These are phyloP conservation scores for Plutomurus gul DNA, from an alignment of 1,140 invertebrate genomes.

Conservation along the genomic window DNA sequence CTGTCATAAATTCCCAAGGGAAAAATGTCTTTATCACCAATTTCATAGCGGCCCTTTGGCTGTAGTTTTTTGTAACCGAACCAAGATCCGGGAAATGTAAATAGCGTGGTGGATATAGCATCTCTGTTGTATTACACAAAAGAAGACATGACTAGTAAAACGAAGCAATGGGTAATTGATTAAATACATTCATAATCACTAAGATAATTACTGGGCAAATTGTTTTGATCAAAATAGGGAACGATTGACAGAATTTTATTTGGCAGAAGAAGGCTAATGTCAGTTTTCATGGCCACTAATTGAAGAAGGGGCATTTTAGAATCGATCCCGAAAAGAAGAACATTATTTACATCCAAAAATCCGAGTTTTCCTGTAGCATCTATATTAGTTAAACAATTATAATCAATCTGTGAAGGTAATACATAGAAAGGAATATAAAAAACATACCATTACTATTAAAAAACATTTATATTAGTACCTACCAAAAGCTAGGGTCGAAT, in stretches of 20 bases:
- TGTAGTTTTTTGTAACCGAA: slow-evolving; percentile 7
- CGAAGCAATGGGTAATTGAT: too few species aligned
- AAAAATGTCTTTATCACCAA: slow-evolving; percentile 39
- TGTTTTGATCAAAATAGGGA: slow-evolving; percentile 35
- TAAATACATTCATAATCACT: too few species aligned
- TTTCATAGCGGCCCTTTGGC: slow-evolving; percentile 39
- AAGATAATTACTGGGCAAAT: slow-evolving; percentile 39
- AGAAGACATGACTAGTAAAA: too few species aligned
- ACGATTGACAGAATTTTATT: slow-evolving; percentile 8
- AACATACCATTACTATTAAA: too few species aligned
- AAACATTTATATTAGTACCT: too few species aligned
- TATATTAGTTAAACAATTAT: background rate
- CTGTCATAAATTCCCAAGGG: slow-evolving; percentile 41
- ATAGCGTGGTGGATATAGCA: slow-evolving; percentile 47
- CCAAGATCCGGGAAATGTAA: background rate
- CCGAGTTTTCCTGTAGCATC: slow-evolving; percentile 9
- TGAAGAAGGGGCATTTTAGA: slow-evolving; percentile 10
- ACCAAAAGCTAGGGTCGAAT: too few species aligned
- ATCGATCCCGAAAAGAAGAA: slow-evolving; percentile 43
- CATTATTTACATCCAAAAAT: slow-evolving; percentile 36
- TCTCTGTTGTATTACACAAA: slow-evolving; percentile 20
- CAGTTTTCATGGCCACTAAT: slow-evolving; percentile 30
- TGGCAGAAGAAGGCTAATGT: slow-evolving; percentile 33
- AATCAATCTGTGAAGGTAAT: too few species aligned
- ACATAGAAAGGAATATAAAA: too few species aligned